These are phyloP conservation scores for Syrphus vitripennis DNA, from an alignment of 2,888 invertebrate species.

Conservation along the genomic window DNA sequence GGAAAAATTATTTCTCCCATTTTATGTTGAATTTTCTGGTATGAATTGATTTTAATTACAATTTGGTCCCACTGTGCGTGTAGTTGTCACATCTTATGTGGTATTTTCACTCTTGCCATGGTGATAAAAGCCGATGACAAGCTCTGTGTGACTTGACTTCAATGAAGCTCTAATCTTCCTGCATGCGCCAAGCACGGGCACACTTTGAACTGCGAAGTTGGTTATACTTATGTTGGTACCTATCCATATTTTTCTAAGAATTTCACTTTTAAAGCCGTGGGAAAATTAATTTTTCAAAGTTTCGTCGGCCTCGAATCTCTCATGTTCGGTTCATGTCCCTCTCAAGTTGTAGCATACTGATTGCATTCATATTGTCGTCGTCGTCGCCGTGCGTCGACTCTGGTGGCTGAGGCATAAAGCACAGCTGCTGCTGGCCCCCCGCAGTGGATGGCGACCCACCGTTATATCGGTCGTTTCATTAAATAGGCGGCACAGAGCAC, in stretches of 20 bases:
- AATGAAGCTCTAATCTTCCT: slow-evolving; percentile 37
- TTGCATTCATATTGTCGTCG: too few species aligned
- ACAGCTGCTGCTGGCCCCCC: slow-evolving; percentile 33
- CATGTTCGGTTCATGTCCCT: too few species aligned
- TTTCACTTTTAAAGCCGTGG: slow-evolving; percentile 62
- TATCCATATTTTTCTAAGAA: slow-evolving; percentile 55
- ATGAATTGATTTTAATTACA: neutral
- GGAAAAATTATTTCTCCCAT: too few species aligned
- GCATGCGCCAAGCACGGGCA: slow-evolving; percentile 41
- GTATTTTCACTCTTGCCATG: slow-evolving; percentile 21
- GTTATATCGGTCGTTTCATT: slow-evolving; percentile 4
- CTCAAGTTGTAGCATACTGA: neutral
- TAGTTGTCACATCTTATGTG: neutral
- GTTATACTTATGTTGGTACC: too few species aligned
- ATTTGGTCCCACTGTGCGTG: neutral
- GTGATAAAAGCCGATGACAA: slow-evolving; percentile 48
- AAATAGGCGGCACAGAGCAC: neutral
- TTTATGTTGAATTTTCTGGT: too few species aligned
- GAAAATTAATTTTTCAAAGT: slow-evolving; percentile 56
- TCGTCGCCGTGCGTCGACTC: too few species aligned
- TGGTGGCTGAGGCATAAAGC: neutral
- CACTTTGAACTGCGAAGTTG: slow-evolving; percentile 41
- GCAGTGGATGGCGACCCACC: slow-evolving; percentile 1
- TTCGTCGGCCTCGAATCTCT: slow-evolving; percentile 5
- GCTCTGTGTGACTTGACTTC: slow-evolving; percentile 17